Base-by-base conservation (phyloP, 2,113 vertebrate genomes). In the Elephantulus edwardii region DNA sequence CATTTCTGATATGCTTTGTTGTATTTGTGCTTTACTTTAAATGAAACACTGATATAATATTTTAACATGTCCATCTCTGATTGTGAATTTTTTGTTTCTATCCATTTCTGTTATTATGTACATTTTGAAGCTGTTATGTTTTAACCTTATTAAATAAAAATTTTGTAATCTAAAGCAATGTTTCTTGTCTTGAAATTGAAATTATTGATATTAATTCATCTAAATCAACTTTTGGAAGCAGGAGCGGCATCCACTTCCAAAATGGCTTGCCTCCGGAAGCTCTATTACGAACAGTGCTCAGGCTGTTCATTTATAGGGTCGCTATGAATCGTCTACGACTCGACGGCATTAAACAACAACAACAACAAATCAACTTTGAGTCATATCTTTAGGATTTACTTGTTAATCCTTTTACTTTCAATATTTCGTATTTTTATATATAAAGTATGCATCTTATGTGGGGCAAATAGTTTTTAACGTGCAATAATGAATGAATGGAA, bases 1-100 rank as follows among this genome's bases (percentile, higher is more conserved):
- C 30, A 58, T 58, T 88, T 93, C 80, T 26, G 40, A 26, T 46
- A 2, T 64, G 38, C n/a, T 38, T 89, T 72, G 17, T 72, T 38
- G 46, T 58, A 22, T 48, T 88, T 85, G 82, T 89, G 54, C 3
- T 44, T 83, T 80, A 83, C 76, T 28, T 44, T 84, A 87, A 88
- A 52, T 28, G 76, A 24, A 30, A 86, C 6, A 60, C 5, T 38
- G 44, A 33, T 75, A 24, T 20, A 50, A 50, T 42, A 52, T 56
- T 54, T 20, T 68, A 28, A 38, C 8, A 38, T 62, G 8, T 78
- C 33, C 20, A 26, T 58, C 35, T 81, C 14, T 68, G 35, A 38
- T 19, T 80, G 17, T 68, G 46, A 33, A 33, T 70, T 78, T 75
- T 90, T 42, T 64, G 40, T 83, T 26, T 38, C 24, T 70, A 28